Base-by-base conservation (phyloP, 2,113 vertebrate species). In the Scalopus aquaticus region DNA sequence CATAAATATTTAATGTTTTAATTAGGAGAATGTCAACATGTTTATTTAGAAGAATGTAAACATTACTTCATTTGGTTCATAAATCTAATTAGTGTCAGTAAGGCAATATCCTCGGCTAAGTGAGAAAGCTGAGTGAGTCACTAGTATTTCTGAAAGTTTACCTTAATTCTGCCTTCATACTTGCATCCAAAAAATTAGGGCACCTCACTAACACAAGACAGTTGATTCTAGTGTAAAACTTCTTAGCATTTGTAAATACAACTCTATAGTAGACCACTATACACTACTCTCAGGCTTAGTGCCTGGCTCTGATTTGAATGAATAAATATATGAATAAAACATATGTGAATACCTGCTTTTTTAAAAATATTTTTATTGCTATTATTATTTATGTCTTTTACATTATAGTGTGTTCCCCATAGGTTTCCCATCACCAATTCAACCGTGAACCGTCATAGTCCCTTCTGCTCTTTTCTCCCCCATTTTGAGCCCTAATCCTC, bases 31-130 rank as follows among this genome's bases (percentile, higher is more conserved):
- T 35, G 11, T 67, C 65, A 92, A 54, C 69, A 77, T 65, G 58
- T 78, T 65, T 77, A 28, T 42, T 78, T 78, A 90, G 74, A 30
- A 90, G 42, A 64, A 77, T 69, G 20, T 76, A 70, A 95, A 76
- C 42, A 82, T 46, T 24, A 87, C 20, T 81, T 80, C 69, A 49
- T 56, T 64, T 64, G 44, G 69, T 44, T 91, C 51, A 32, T 54
- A 67, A 28, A 28, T 82, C 20, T 93, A 82, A 81, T 30, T 88
- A 77, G 12, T 30, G 30, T 72, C 4, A 30, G 37, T 78, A 88
- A 78, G 11, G 30, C 20, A 91, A 65, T 28, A 83, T 51, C 37
- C 54, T 91, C 70, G 78, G 42, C 22, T 94, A 62, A 91, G n/a
- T 32, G 35, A 70, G 67, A 78, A 90, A 49, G 26, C 13, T 83